A percentile compares a stretch with the other conserved stretches of the same genome.
Evolutionary conservation across 2,888 invertebrate genomes (phyloP).

Genomic region (Drosophila sordidula): DNA sequence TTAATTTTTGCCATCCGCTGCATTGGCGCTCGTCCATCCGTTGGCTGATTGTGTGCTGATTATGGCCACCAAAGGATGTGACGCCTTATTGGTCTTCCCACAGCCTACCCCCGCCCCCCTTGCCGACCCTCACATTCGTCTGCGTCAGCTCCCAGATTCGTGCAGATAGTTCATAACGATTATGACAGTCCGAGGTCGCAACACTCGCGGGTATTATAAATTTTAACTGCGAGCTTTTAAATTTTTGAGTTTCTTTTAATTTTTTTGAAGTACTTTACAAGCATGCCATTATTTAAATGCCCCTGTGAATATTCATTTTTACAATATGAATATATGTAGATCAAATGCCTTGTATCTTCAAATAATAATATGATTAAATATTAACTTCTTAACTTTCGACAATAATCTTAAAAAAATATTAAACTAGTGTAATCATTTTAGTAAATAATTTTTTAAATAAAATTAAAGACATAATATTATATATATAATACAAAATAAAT

Average conservation of each 20-base stretch:
- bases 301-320: too few species aligned
- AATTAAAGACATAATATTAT: too few species aligned
- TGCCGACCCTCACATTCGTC: neutral
- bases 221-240: conserved; percentile 6
- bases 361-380: too few species aligned
- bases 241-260: neutral
- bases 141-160: conserved; percentile 3
- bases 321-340: too few species aligned
- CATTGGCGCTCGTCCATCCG: conserved; percentile 60
- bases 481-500: too few species aligned
- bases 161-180: conserved; percentile 60
- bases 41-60: conserved; percentile 72
- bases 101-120: neutral
- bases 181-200: conserved; percentile 38
- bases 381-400: too few species aligned
- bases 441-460: too few species aligned
- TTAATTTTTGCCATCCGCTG: conserved; percentile 76
- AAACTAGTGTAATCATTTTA: too few species aligned
- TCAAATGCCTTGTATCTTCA: too few species aligned
- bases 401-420: too few species aligned
- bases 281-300: too few species aligned
- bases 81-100: conserved; percentile 62
- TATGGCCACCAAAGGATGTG: conserved; percentile 74
- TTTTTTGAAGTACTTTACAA: too few species aligned
- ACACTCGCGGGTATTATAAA: conserved; percentile 53